phyloP scores from a whole-genome alignment of 2,113 vertebrate genomes.

The Prionailurus viverrinus region DNA sequence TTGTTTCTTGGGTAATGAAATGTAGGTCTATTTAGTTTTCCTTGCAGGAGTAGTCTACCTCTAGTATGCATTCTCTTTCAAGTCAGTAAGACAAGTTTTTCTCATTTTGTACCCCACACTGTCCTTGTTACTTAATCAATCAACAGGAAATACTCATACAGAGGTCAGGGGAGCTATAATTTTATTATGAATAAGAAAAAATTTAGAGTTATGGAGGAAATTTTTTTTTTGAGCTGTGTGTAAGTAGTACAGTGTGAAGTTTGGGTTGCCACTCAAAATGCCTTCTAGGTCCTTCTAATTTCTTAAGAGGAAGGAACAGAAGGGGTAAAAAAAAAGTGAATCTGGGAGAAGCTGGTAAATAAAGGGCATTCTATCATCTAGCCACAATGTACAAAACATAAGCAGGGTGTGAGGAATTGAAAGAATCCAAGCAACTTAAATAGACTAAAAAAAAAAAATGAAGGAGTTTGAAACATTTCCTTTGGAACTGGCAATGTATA shows the following conservation, averaged over 20 bases:
- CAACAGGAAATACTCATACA: background rate
- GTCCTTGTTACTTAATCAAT: background rate
- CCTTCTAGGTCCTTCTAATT: background rate
- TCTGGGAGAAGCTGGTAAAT: background rate
- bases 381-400: background rate
- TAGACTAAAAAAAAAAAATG: background rate
- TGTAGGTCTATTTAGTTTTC: background rate
- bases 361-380: background rate
- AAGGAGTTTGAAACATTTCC: background rate
- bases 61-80: background rate
- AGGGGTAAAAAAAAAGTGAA: background rate
- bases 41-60: background rate
- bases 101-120: background rate
- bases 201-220: background rate
- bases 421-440: background rate
- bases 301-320: background rate
- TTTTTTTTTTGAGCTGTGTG: background rate
- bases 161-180: background rate
- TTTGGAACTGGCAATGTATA: background rate
- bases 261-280: background rate
- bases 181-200: background rate
- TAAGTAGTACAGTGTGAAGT: background rate
- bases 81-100: background rate
- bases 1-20: slow-evolving; percentile 42
- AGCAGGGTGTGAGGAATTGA: background rate